Base-by-base conservation (phyloP, 2,888 invertebrate species). In the Lepidochrysops patricia region DNA sequence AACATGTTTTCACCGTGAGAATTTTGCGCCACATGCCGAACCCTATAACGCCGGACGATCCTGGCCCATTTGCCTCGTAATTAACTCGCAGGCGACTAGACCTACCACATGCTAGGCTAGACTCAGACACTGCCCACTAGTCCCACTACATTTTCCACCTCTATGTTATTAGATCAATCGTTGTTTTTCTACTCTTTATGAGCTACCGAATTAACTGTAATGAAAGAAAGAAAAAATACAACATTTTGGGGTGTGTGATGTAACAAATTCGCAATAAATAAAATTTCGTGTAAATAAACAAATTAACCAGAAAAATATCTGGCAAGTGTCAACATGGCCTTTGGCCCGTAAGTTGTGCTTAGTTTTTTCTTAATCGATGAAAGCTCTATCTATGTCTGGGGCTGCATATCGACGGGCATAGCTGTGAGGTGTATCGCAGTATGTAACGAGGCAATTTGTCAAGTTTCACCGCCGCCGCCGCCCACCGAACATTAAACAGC, bases 391-490 rank as follows among this genome's bases (percentile, higher is more conserved):
- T n/a, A n/a, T 43, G 19, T 52, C 27, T 27, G 6, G 25, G 2
- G 26, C 27, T 27, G 27, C n/a, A 54, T 19, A 32, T 54, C 54
- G 29, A 23, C 4, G 54, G 27, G 4, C 29, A 32, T 32, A 32
- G 29, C 29, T 15, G 19, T 19, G 54, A 54, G 29, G 54, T 54
- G 54, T 32, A 15, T 12, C 9, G 9, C 9, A 9, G 43, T 43
- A 19, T 19, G 43, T 43, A 19, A 54, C 29, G 29, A 54, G 54
- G 32, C 19, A 54, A 54, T 54, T 54, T 54, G 54, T 54, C 54
- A 54, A 54, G 29, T 54, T 19, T 29, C 19, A 1, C 19, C 43
- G 19, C 19, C 19, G 4, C n/a, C 43, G 15, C 13, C 37, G 43
- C 9, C 19, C 9, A 29, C 54, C 54, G 29, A 15, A 9, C 5